Conservation (phyloP, 2,797 vertebrate genomes). For the Acipenser oxyrinchus region DNA sequence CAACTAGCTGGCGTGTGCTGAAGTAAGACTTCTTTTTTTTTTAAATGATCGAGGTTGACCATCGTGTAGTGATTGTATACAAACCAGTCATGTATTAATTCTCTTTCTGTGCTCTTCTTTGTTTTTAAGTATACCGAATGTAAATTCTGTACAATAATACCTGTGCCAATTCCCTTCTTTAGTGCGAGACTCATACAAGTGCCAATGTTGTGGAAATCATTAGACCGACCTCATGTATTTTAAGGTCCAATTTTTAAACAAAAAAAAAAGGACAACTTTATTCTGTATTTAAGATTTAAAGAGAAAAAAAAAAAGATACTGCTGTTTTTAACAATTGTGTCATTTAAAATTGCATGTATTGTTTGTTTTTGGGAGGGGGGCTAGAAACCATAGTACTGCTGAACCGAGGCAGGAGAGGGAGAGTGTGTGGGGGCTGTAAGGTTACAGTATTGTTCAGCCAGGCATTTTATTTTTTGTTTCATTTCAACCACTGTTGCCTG, state of each 20-base stretch:
- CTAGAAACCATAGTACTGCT: slow-evolving; percentile 48
- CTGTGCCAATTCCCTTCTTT: slow-evolving; percentile 79
- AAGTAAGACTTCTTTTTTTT: slow-evolving; percentile 25
- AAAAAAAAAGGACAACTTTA: slow-evolving; percentile 51
- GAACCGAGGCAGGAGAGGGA: slow-evolving; percentile 32
- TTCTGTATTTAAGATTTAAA: slow-evolving; percentile 67
- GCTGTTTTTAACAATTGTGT: slow-evolving; percentile 71
- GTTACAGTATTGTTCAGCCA: slow-evolving; percentile 64
- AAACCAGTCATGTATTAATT: slow-evolving; percentile 59
- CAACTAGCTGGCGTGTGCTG: no score
- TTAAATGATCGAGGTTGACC: slow-evolving; percentile 41
- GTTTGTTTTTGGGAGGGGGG: slow-evolving; percentile 36
- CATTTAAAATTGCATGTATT: slow-evolving; percentile 80
- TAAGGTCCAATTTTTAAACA: slow-evolving; percentile 69
- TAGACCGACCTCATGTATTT: slow-evolving; percentile 64
- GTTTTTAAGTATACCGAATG: slow-evolving; percentile 65
- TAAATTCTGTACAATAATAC: slow-evolving; percentile 74
- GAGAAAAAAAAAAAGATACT: slow-evolving; percentile 47
- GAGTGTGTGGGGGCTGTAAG: slow-evolving; percentile 51
- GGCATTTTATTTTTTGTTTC: slow-evolving; percentile 59
- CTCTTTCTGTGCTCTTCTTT: slow-evolving; percentile 33
- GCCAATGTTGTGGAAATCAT: slow-evolving; percentile 74
- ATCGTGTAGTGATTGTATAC: slow-evolving; percentile 57
- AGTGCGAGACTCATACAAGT: slow-evolving; percentile 79
- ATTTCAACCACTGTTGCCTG: slow-evolving; percentile 79